Base-by-base conservation (phyloP, 2,888 invertebrate genomes). In the Nudaria mundana region DNA sequence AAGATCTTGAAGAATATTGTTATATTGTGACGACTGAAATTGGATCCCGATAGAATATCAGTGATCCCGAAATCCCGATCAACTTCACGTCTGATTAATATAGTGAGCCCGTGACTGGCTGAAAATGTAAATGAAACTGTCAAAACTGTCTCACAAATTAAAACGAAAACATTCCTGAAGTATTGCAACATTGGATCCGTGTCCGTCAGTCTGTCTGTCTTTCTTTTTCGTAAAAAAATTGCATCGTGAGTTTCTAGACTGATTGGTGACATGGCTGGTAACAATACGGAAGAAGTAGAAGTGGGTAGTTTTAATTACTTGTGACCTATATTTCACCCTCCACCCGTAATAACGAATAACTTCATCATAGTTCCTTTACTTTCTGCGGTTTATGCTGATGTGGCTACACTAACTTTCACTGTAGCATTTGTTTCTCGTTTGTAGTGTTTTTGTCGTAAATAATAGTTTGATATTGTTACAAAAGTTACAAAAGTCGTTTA, bases 191-290 rank as follows among this genome's bases (percentile, higher is more conserved):
- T 66, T 43, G 15, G 18, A 34, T 43, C 46, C 44, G 52, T n/a
- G n/a, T n/a, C n/a, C n/a, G n/a, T n/a, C n/a, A n/a, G n/a, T n/a
- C n/a, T n/a, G n/a, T 74, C 79, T 79, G 71, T 81, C 80, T 63
- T 74, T 73, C 66, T 66, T 77, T 76, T 79, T 76, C 75, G 66
- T 64, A 66, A 71, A 79, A 78, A 82, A 73, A 68, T 76, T 71
- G 67, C 77, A 66, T 73, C 69, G 65, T 68, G 76, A 78, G 71
- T 78, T 76, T 82, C 66, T 76, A 85, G 85, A n/a, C n/a, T 88
- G 88, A 88, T 66, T 78, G 86, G 84, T 89, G 86, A 89, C 78
- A 91, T 91, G 91, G 91, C 91, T 90, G 90, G 90, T 73, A 91
- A 90, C 83, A 91, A 84, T 81, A 79, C 82, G 51, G 90, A 91